Conservation (phyloP, 2,797 vertebrate species). For the Onychomys arenicola region DNA sequence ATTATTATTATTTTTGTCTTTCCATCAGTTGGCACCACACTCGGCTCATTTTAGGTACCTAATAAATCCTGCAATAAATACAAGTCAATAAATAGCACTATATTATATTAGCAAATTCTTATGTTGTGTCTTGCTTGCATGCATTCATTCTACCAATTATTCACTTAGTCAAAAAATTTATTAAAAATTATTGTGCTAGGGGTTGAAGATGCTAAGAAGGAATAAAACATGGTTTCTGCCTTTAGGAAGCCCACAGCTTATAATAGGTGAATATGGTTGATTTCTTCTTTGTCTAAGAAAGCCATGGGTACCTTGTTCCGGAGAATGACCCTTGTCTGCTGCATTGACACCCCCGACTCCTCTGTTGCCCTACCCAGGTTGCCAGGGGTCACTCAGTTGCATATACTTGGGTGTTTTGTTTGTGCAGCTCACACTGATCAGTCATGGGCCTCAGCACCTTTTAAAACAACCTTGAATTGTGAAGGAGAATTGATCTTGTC, state of each 20-base stretch:
- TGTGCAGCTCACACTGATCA: background rate
- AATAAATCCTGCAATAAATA: slow-evolving; percentile 28
- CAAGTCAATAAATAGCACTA: background rate
- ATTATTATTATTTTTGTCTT: background rate
- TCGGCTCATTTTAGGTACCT: background rate
- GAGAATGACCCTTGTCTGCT: background rate
- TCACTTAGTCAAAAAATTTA: background rate
- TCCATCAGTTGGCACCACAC: background rate
- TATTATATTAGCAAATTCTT: background rate
- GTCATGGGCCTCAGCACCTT: background rate
- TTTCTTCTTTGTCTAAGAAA: slow-evolving; percentile 31
- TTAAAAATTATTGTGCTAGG: background rate
- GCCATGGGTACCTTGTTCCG: background rate
- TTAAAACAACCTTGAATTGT: slow-evolving; percentile 1
- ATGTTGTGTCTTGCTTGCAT: background rate
- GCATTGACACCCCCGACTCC: background rate
- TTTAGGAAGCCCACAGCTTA: background rate
- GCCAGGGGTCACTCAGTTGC: background rate
- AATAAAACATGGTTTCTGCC: background rate
- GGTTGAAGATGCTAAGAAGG: background rate
- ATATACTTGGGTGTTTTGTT: background rate
- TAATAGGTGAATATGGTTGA: background rate
- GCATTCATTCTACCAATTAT: background rate
- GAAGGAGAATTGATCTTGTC: slow-evolving; percentile 22
- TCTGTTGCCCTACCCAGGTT: background rate